phyloP scores from a whole-genome alignment of 2,888 invertebrate species.

The Lasioglossum figueresi region DNA sequence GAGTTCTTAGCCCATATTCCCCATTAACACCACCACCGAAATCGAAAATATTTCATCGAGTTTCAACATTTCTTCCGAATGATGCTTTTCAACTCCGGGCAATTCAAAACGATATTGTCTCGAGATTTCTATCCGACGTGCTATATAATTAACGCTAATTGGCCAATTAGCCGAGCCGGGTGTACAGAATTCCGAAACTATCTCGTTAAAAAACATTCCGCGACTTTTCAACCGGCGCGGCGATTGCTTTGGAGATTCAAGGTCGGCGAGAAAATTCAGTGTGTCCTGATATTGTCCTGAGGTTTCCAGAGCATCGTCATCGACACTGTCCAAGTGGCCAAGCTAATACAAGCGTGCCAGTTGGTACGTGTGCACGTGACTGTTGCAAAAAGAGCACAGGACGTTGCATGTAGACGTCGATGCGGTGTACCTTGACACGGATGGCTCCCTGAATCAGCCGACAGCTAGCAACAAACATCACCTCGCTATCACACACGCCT shows the following conservation, averaged over 20 bases:
- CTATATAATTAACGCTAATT: background rate
- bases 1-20: background rate
- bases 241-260: background rate
- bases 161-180: background rate
- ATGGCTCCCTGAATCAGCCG: slow-evolving; percentile 84
- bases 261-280: background rate
- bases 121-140: background rate
- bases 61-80: background rate
- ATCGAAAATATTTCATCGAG: background rate
- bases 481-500: slow-evolving; percentile 82
- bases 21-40: background rate
- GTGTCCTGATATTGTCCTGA: background rate
- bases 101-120: background rate
- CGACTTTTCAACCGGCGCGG: background rate
- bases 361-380: slow-evolving; percentile 70
- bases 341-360: slow-evolving; percentile 25
- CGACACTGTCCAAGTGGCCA: slow-evolving; percentile 10
- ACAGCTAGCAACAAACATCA: slow-evolving; percentile 80
- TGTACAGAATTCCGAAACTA: background rate
- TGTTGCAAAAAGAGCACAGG: slow-evolving; percentile 78
- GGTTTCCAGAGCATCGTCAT: slow-evolving; percentile 13
- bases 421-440: slow-evolving; percentile 84
- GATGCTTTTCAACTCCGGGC: background rate
- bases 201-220: background rate
- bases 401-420: slow-evolving; percentile 80